Conservation (phyloP, 2,113 vertebrate genomes). For the Catagonus wagneri region DNA sequence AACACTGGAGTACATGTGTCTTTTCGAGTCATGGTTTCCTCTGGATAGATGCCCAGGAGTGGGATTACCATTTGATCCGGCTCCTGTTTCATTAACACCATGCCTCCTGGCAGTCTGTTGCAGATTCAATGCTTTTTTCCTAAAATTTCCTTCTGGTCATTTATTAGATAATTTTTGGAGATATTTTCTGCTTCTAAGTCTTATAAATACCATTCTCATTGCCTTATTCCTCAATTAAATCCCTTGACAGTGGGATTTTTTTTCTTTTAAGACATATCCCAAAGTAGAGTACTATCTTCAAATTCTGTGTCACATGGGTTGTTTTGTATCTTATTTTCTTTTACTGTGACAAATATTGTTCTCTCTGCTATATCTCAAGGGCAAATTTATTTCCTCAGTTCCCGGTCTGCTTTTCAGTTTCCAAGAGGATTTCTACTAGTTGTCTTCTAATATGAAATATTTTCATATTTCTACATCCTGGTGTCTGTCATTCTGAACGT, state of each 20-base stretch:
- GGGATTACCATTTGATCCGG: too few species aligned
- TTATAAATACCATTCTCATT: not conserved
- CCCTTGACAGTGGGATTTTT: not conserved
- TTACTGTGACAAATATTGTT: not conserved
- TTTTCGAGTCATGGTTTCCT: too few species aligned
- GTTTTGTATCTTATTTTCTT: not conserved
- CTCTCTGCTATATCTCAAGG: not conserved
- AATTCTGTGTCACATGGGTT: not conserved
- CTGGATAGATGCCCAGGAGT: too few species aligned
- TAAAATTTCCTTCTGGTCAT: conserved; percentile 1
- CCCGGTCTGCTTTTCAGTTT: not conserved
- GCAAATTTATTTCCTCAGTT: not conserved
- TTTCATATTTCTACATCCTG: not conserved
- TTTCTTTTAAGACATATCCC: not conserved
- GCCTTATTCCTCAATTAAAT: not conserved
- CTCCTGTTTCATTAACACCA: not conserved
- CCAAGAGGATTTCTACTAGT: not conserved
- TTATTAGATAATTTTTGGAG: conserved; percentile 27
- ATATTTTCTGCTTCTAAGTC: not conserved
- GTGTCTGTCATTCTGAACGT: not conserved
- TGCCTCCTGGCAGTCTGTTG: not conserved
- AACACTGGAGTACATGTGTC: too few species aligned
- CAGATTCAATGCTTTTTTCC: not conserved
- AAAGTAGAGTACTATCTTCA: not conserved
- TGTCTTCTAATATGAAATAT: not conserved